Evolutionary conservation across 2,113 vertebrate genomes (phyloP).

Genomic region (Phalacrocorax brasilianus): DNA sequence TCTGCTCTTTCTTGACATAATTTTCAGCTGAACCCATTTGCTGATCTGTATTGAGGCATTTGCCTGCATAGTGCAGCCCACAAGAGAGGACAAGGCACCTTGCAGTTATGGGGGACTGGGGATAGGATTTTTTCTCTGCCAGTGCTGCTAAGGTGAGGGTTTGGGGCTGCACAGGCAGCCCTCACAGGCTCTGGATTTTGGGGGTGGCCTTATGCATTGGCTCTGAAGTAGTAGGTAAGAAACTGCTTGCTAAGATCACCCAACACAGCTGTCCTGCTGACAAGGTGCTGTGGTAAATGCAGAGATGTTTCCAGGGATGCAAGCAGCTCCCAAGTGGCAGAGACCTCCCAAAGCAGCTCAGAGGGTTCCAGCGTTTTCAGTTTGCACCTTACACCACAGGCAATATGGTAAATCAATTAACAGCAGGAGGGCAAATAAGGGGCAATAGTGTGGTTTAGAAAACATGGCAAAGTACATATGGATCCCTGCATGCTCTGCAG

Average conservation of each 20-base stretch:
- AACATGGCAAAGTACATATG: neutral
- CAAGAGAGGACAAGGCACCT: accelerated
- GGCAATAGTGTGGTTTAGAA: neutral
- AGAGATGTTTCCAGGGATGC: neutral
- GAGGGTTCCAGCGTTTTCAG: neutral
- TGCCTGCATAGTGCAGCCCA: neutral
- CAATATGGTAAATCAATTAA: neutral
- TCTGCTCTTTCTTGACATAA: neutral
- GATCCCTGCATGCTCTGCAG: neutral
- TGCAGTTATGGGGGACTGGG: accelerated
- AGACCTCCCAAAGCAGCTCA: neutral
- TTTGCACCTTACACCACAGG: neutral
- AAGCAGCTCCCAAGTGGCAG: neutral
- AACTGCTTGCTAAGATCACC: neutral
- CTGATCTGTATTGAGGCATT: neutral
- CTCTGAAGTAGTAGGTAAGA: neutral
- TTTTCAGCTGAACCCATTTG: neutral
- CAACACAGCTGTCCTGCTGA: neutral
- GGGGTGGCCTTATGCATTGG: neutral
- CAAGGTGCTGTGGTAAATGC: neutral
- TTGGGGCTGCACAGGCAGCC: neutral
- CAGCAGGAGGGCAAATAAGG: neutral
- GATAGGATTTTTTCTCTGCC: accelerated
- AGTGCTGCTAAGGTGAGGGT: neutral
- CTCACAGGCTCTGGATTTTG: neutral